Base-by-base conservation (phyloP, 2,888 invertebrate species). In the Lepidonotus clava region DNA sequence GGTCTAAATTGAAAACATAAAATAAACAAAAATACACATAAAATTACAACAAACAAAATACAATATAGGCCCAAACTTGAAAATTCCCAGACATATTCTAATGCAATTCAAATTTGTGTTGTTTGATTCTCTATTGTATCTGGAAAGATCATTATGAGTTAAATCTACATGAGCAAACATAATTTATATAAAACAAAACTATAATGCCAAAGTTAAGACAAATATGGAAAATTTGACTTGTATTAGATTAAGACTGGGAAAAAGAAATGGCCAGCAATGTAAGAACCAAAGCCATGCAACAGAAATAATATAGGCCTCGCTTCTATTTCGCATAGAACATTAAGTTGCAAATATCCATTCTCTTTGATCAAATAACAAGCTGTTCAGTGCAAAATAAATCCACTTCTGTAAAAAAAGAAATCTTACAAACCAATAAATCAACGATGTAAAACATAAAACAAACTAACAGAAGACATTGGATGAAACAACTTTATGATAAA, bases 271-370 rank as follows among this genome's bases (percentile, higher is more conserved):
- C 71, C 34, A 71, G 71, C 71, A 34, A 71, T 71, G 71, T 21
- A 18, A 71, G 71, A 8, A 38, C 36, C 24, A 46, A 18, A 18
- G 8, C 71, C 71, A 71, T 71, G 71, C 71, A 38, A 71, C 71
- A 71, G 34, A 56, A 56, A 56, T 56, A 56, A 34, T 71, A 38
- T 71, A 71, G 71, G 71, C 71, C 71, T 36, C 71, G 71, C 71
- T 71, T 71, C 71, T 36, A 71, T 24, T 71, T 71, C 36, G 71
- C 71, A 71, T 71, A 71, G 34, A 38, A 36, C 34, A 34, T 61
- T 71, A 18, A 36, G 71, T 71, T 71, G 38, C 34, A 71, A n/a
- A 71, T 0, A 34, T 71, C 71, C 71, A 71, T 71, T 71, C 71
- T 71, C 71, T 71, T 71, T 71, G 71, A 71, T 38, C 36, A 36